These are phyloP conservation scores for Sebastes oblongus DNA, from an alignment of 2,797 vertebrate species.

Conservation along the genomic window DNA sequence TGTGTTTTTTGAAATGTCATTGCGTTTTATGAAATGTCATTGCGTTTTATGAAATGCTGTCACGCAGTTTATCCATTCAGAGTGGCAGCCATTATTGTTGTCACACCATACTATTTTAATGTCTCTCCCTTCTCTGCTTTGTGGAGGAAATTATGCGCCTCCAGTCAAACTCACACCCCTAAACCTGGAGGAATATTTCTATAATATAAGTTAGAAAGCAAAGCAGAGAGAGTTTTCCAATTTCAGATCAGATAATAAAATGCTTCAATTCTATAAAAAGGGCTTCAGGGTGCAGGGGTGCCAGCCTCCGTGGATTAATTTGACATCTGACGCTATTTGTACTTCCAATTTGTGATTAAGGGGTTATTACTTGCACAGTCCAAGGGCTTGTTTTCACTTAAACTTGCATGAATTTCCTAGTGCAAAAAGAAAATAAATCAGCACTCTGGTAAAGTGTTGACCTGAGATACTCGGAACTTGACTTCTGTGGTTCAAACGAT, in stretches of 20 bases:
- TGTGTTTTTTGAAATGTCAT: too few species aligned
- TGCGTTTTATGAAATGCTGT: too few species aligned
- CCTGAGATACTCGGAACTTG: background rate
- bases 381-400: conserved; percentile 20
- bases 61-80: conserved; percentile 8
- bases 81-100: conserved; percentile 31
- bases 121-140: too few species aligned
- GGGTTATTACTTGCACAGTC: background rate
- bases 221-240: conserved; percentile 12
- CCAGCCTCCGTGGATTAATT: conserved; percentile 10
- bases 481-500: background rate
- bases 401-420: background rate
- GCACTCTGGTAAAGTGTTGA: background rate
- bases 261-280: conserved; percentile 16
- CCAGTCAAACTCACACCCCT: too few species aligned
- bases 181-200: too few species aligned
- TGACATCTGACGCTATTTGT: conserved; percentile 28
- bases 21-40: too few species aligned
- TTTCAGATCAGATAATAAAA: conserved; percentile 46
- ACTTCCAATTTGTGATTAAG: conserved; percentile 18
- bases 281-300: background rate
- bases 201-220: background rate
- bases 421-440: background rate
- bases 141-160: too few species aligned
- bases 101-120: background rate